Conservation (phyloP, 1,140 invertebrate genomes). For the Pseudomyrmex pallidus region DNA sequence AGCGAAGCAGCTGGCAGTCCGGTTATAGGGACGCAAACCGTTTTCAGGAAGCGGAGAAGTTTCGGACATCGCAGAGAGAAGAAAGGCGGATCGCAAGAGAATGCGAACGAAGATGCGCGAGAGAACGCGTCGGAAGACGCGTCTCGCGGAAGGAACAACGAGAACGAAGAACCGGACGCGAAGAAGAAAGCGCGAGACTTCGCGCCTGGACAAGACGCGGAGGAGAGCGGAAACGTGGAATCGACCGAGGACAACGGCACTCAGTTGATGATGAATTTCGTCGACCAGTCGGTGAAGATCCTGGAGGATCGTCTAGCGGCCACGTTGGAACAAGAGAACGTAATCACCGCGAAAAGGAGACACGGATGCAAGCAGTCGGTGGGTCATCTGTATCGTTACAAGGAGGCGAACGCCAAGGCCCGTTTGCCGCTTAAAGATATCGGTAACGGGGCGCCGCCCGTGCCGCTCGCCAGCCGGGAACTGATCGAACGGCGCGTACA, state of each 20-base stretch:
- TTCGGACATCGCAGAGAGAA: not conserved
- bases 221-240: not conserved
- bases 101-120: not conserved
- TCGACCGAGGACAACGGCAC: conserved; percentile 61
- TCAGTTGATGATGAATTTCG: conserved; percentile 65
- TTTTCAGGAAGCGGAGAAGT: conserved; percentile 42
- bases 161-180: not conserved
- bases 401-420: conserved; percentile 67
- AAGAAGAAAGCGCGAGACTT: not conserved
- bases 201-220: not conserved
- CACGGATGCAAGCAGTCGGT: conserved; percentile 70
- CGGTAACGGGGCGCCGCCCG: conserved; percentile 65
- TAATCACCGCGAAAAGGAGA: conserved; percentile 76
- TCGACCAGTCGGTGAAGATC: conserved; percentile 64
- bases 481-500: conserved; percentile 61
- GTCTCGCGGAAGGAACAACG: not conserved
- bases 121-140: not conserved
- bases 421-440: conserved; percentile 74
- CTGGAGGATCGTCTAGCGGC: conserved; percentile 66
- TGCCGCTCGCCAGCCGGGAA: conserved; percentile 67
- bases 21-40: conserved; percentile 56
- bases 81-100: not conserved
- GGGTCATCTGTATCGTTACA: conserved; percentile 73
- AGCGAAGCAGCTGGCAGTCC: conserved; percentile 34
- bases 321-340: conserved; percentile 74